Percentiles rank a stretch among this genome's conserved stretches.
Conservation (phyloP, 2,888 invertebrate species). For the Cosmia trapezina region DNA sequence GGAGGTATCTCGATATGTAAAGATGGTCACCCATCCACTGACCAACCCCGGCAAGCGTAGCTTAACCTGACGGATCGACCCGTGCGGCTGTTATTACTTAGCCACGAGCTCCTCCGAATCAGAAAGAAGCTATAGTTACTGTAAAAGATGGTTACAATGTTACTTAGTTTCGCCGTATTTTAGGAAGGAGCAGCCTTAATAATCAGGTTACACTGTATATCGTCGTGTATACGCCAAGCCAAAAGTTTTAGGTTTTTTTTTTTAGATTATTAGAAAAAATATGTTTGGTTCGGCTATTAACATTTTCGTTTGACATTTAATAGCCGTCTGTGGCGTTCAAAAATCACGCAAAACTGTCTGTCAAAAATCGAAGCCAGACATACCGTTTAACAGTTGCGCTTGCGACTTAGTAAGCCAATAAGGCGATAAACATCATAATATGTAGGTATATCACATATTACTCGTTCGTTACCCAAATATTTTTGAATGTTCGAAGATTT, state of each 20-base stretch:
- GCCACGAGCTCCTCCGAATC: too few species aligned
- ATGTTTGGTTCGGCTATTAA: neutral
- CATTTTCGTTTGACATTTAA: neutral
- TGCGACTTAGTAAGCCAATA: constrained; percentile 6
- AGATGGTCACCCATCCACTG: too few species aligned
- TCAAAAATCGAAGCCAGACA: neutral
- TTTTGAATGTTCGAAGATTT: constrained; percentile 40
- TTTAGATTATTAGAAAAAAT: neutral
- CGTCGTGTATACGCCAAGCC: neutral
- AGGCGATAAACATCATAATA: constrained; percentile 26
- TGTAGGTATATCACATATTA: constrained; percentile 2
- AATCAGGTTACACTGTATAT: neutral
- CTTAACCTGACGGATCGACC: too few species aligned
- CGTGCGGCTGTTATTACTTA: too few species aligned
- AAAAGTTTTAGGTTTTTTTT: neutral
- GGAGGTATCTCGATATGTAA: too few species aligned
- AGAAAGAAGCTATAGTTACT: too few species aligned
- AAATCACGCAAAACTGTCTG: neutral
- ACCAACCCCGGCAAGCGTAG: too few species aligned
- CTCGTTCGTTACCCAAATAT: constrained; percentile 5
- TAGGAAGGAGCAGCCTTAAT: too few species aligned
- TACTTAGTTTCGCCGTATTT: too few species aligned
- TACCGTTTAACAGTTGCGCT: constrained; percentile 1
- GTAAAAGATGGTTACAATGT: too few species aligned
- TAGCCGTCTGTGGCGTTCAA: neutral